Base-by-base conservation (phyloP, 2,797 vertebrate genomes). In the Macrochelys suwanniensis region DNA sequence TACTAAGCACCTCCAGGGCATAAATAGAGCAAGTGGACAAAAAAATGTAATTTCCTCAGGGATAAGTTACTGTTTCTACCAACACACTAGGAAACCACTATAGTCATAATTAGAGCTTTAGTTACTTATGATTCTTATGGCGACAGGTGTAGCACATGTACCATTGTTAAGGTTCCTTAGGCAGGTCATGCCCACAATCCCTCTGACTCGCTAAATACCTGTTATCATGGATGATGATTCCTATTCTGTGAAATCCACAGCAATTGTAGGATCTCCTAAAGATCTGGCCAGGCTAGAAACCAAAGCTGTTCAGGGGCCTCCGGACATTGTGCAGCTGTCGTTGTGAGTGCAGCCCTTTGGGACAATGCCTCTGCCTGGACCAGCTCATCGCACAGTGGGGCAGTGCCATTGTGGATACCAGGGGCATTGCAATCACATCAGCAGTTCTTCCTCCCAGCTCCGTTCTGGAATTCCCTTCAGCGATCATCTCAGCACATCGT, bases 31-130 rank as follows among this genome's bases (percentile, higher is more conserved):
- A 74, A 90, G 80, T 50, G 33, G 59, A 54, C 1, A 82, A 74
- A 88, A 45, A 71, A 23, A 89, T 6, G 86, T 82, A 12, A 91
- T 95, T 95, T 88, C 33, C 71, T 84, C 23, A 37, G 85, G 90
- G n/a, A 57, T 89, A 51, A 92, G 85, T 88, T 31, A 26, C 42
- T 76, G 49, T 68, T 89, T 19, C 23, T 90, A 49, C 3, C 26
- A 53, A 21, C 0, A 2, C 56, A 45, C 53, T 37, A 42, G 17
- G 13, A 33, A 89, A 68, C 49, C 65, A 77, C 80, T 81, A 7
- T 13, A 26, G 71, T 13, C 33, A 4, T 11, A 76, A 28, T 47
- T 76, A 53, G 85, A 53, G 23, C n/a, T 2, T 45, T 79, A 33
- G 50, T 76, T 76, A 76, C 71, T 45, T 76, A 71, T 87, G 80